Conservation (phyloP, 2,797 vertebrate species). For the Acanthis flammea region DNA sequence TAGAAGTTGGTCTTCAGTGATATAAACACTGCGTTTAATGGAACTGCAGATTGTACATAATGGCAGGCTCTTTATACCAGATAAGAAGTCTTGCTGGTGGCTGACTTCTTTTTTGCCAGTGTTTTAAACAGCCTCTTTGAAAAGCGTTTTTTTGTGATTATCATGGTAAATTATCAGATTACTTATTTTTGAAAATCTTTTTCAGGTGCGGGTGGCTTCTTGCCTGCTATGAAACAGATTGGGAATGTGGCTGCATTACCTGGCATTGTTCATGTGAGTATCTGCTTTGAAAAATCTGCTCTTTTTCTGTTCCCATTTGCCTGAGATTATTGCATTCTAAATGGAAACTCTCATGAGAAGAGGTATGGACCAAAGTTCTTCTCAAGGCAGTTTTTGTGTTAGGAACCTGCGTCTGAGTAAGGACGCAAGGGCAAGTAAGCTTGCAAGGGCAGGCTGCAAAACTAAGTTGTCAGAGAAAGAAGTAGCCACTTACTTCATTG, state of each 20-base stretch:
- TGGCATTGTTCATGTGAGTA: constrained; percentile 93
- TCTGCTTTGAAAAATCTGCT: background rate
- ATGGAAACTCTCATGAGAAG: background rate
- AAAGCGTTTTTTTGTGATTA: background rate
- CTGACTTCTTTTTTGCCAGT: background rate
- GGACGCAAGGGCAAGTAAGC: background rate
- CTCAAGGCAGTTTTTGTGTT: background rate
- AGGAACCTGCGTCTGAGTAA: background rate
- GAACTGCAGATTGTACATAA: rapidly evolving
- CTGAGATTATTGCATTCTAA: background rate
- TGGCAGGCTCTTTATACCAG: rapidly evolving
- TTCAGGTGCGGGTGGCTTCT: constrained; percentile 90
- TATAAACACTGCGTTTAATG: background rate
- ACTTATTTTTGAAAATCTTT: background rate
- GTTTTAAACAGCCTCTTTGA: background rate
- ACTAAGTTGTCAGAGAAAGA: background rate
- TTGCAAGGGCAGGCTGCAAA: background rate
- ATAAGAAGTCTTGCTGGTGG: background rate
- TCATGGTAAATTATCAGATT: background rate
- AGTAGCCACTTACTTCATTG: background rate
- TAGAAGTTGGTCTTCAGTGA: rapidly evolving
- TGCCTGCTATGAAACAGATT: constrained; percentile 98
- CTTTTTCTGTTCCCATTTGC: background rate
- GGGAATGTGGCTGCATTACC: constrained; percentile 96
- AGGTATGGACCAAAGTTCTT: background rate